Evolutionary conservation across 2,113 vertebrate species (phyloP), one percentile per base, ranked within the genome.

Genomic region (Phrynosoma blainvillii): DNA sequence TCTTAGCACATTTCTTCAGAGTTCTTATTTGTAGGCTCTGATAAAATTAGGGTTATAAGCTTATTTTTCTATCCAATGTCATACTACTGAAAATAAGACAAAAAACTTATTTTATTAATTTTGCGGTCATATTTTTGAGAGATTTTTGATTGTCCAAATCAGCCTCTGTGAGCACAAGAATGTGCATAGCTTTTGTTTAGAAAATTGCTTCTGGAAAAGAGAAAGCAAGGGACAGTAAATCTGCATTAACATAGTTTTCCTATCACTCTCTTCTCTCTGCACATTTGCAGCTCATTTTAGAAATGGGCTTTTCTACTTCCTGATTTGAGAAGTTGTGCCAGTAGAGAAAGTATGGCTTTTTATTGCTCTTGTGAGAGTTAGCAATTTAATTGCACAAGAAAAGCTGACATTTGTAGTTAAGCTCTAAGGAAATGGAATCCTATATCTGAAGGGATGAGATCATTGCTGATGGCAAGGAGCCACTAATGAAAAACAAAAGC

Each of bases 321-420:
- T 47, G 32, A 71, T 85, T 81, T 71, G 73, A 76, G 20, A 70
- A 89, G 84, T 86, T 84, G 32, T 20, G 18, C 70, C 76, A 90
- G 42, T 40, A 66, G 42, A 87, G 59, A 66, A 86, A 56, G 70
- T n/a, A 79, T 32, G 25, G 42, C 54, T 11, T 59, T 85, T 86
- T 90, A 6, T 71, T 47, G 62, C 84, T 89, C 79, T 89, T 83
- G 52, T 20, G 84, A 83, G 84, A 82, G 13, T 87, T 89, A 23
- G 30, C n/a, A 82, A 32, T 83, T 94, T 75, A 68, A 74, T 87
- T 90, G 68, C 79, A 86, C 25, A 47, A 92, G 70, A 92, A 92
- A 82, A 82, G 73, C 84, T 86, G 84, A 56, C 84, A 79, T 89
- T 82, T 77, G 59, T 78, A 47, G 73, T 86, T 85, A 36, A 87